phyloP scores from a whole-genome alignment of 2,113 vertebrate species.

The Burhinus bistriatus region DNA sequence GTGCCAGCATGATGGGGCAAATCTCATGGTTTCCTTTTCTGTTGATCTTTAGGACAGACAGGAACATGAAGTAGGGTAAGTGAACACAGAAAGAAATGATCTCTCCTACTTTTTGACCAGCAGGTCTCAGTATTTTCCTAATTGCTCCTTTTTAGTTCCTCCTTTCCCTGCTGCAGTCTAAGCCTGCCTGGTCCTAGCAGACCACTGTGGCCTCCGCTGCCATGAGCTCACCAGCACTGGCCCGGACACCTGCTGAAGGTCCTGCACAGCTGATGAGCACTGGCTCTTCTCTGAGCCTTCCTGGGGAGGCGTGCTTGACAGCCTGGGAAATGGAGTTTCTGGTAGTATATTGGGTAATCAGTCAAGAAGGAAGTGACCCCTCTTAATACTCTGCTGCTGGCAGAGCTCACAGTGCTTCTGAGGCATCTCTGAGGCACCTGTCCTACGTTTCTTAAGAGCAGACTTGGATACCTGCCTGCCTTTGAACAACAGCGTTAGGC shows the following conservation, averaged over 20 bases:
- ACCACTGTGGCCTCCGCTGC: neutral
- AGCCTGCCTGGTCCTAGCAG: neutral
- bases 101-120: neutral
- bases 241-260: neutral
- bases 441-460: neutral
- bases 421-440: neutral
- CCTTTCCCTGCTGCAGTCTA: neutral
- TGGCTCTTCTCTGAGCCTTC: neutral
- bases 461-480: neutral
- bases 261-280: neutral
- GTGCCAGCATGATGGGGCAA: neutral
- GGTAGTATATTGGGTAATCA: neutral
- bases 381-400: neutral
- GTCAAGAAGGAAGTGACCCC: neutral
- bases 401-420: neutral
- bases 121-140: neutral
- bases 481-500: neutral
- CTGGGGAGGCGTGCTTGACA: neutral
- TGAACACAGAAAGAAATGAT: fast-evolving
- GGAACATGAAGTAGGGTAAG: neutral
- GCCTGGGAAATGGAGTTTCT: neutral
- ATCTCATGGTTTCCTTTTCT: neutral
- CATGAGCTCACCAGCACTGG: neutral
- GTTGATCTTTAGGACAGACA: neutral
- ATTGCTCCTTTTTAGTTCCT: neutral